Base-by-base conservation (phyloP, 2,888 invertebrate genomes). In the Megaustenia siamemsis region DNA sequence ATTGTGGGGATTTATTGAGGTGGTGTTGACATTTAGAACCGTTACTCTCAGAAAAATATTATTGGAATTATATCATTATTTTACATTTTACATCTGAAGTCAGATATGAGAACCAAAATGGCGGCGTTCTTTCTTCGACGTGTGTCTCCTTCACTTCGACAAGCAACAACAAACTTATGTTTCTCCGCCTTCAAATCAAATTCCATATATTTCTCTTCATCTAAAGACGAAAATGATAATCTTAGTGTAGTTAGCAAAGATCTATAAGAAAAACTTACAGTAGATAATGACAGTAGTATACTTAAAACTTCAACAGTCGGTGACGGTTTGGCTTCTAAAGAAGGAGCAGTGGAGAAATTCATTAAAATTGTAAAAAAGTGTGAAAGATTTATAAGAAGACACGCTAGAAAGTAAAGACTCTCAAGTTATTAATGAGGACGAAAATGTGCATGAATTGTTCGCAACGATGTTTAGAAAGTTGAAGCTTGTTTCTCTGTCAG, bases 401-500 rank as follows among this genome's bases (percentile, higher is more conserved):
- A n/a, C n/a, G n/a, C n/a, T n/a, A n/a, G n/a, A n/a, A n/a, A n/a
- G n/a, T n/a, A 81, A 53, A 4, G 24, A 28, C 24, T 28, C 43
- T 28, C 21, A 49, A 18, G 49, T 43, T 12, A 73, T 82, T 38
- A 18, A 8, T 21, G 21, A 24, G 5, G n/a, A n/a, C n/a, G 85
- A 68, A 32, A 60, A 68, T 76, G 35, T 69, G 43, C 76, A 45
- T 5, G 68, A 87, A 78, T 86, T 86, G 15, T 99, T 99, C 94
- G 96, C 97, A 2, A 95, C 96, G 3, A 94, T 99, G 90, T 94
- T 99, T 40, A 96, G 97, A 82, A 95, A 97, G 92, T 98, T 98
- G 0, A 97, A 97, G 92, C 96, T 99, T 82, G 96, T 98, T 90
- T 97, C 98, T 95, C 80, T 94, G 12, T 94, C 94, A 1, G 89